phyloP scores from a whole-genome alignment of 2,113 vertebrate species.

The Meriones unguiculatus region DNA sequence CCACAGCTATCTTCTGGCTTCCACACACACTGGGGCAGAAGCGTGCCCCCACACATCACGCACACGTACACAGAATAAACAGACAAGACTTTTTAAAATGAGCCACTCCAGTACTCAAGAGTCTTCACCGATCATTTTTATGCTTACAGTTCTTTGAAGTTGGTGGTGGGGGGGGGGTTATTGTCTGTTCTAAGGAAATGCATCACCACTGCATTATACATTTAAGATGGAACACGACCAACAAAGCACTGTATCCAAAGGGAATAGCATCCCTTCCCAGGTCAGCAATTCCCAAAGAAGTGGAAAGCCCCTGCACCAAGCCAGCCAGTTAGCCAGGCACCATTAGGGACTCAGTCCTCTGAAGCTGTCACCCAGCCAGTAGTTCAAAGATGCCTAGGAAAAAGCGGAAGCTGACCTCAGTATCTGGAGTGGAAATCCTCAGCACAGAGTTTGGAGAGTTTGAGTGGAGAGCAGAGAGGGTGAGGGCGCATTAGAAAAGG shows the following conservation, averaged over 20 bases:
- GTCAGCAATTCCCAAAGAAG: background rate
- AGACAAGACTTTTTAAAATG: background rate
- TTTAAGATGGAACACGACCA: background rate
- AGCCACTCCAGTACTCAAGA: background rate
- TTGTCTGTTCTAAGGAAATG: constrained; percentile 3
- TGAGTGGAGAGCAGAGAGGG: background rate
- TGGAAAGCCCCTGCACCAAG: constrained; percentile 7
- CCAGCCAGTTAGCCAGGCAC: background rate
- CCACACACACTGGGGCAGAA: background rate
- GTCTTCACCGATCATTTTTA: constrained; percentile 18
- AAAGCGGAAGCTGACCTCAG: constrained; percentile 9
- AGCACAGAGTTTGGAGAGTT: background rate
- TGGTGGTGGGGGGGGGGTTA: background rate
- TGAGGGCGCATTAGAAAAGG: background rate
- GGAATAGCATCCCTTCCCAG: background rate
- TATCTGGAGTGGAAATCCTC: constrained; percentile 51
- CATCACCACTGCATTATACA: background rate
- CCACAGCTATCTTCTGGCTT: background rate
- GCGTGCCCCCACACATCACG: background rate
- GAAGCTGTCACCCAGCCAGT: background rate
- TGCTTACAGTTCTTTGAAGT: constrained; percentile 25
- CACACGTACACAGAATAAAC: background rate
- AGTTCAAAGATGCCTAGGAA: background rate
- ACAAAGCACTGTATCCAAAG: background rate
- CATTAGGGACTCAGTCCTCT: constrained; percentile 23